phyloP scores from a whole-genome alignment of 1,140 invertebrate species.

The Rhyacophila brunnea region DNA sequence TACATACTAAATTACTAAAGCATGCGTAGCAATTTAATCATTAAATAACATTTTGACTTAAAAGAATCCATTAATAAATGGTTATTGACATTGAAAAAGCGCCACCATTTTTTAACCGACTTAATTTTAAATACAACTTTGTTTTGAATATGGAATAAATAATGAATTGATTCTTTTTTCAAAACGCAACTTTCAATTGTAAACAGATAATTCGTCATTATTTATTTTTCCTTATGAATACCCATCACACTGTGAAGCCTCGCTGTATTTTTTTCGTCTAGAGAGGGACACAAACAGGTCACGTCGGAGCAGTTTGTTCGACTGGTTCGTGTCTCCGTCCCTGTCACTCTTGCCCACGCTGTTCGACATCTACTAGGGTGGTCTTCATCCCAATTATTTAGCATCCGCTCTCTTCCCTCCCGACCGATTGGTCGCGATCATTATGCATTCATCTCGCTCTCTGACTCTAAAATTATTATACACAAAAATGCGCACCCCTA shows the following conservation, averaged over 20 bases:
- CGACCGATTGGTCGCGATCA: slow-evolving; percentile 7
- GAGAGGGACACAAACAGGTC: slow-evolving; percentile 5
- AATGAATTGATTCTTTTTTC: slow-evolving; percentile 18
- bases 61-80: no score
- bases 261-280: slow-evolving; percentile 4
- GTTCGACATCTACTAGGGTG: slow-evolving; percentile 23
- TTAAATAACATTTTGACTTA: no score
- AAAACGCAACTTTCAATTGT: slow-evolving; percentile 18
- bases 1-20: no score
- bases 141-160: not conserved
- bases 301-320: not conserved
- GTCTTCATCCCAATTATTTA: slow-evolving; percentile 31
- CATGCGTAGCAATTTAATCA: no score
- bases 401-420: not conserved
- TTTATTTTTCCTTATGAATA: slow-evolving; percentile 26
- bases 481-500: no score
- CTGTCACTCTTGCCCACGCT: slow-evolving; percentile 12
- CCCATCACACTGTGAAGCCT: slow-evolving; percentile 9
- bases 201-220: slow-evolving; percentile 29
- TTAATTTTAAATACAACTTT: no score
- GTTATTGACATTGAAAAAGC: no score
- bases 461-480: no score
- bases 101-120: no score
- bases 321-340: not conserved
- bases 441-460: slow-evolving; percentile 4